These are phyloP conservation scores for Lycocorax pyrrhopterus DNA, from an alignment of 2,113 vertebrate species.

Conservation along the genomic window DNA sequence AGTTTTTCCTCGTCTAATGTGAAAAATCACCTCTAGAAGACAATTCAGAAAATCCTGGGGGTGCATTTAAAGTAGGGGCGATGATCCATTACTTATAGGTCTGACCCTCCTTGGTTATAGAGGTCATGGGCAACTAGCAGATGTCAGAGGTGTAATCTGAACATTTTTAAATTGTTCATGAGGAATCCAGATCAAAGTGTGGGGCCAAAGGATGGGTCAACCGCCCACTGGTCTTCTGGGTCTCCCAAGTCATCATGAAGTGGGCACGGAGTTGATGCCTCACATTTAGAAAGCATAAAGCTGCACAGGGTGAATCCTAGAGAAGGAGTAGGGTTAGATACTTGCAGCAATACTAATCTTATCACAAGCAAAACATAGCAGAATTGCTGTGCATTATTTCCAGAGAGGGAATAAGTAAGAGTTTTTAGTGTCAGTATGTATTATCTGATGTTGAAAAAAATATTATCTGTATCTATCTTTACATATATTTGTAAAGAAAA, in stretches of 20 bases:
- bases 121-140: neutral
- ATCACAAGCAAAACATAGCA: neutral
- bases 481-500: neutral
- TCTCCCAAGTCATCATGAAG: neutral
- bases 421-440: neutral
- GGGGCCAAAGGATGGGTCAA: neutral
- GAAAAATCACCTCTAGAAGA: neutral
- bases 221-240: neutral
- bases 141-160: neutral
- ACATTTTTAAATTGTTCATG: neutral
- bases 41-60: neutral
- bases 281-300: neutral
- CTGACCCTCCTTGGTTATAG: neutral
- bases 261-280: neutral
- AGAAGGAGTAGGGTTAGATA: neutral
- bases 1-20: neutral
- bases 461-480: neutral
- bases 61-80: neutral
- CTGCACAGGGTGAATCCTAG: neutral
- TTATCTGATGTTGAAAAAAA: neutral
- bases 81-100: neutral
- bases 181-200: neutral
- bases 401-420: neutral
- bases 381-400: neutral
- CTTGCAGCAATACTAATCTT: neutral